These are phyloP conservation scores for Crotalus helleri DNA, from an alignment of 2,113 vertebrate genomes.

Conservation along the genomic window DNA sequence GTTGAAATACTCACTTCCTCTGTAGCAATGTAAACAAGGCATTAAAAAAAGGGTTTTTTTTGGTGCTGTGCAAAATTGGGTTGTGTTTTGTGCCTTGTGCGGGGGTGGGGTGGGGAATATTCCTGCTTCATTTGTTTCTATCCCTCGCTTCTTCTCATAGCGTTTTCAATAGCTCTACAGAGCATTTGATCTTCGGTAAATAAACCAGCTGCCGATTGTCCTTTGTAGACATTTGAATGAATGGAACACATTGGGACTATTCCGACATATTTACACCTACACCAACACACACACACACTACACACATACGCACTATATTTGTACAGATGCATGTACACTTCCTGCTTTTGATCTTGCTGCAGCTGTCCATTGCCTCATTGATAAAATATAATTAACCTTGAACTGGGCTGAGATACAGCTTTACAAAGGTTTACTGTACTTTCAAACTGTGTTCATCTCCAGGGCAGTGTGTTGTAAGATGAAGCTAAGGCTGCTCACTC, in stretches of 20 bases:
- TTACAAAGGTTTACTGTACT: constrained; percentile 6
- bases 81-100: constrained; percentile 20
- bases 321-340: neutral
- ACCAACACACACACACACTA: neutral
- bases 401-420: constrained; percentile 34
- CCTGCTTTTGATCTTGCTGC: constrained; percentile 1
- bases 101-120: neutral
- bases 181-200: neutral
- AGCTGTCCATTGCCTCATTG: constrained; percentile 30
- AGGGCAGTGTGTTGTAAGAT: constrained; percentile 17
- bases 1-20: neutral
- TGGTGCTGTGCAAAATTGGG: neutral
- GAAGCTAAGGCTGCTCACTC: neutral
- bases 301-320: neutral
- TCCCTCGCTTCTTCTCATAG: neutral
- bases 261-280: neutral
- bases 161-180: neutral
- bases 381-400: constrained; percentile 47
- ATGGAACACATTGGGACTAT: constrained; percentile 35
- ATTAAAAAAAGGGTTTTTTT: neutral
- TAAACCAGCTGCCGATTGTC: neutral
- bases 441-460: constrained; percentile 31
- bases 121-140: constrained; percentile 1
- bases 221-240: constrained; percentile 56
- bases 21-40: neutral